Base-by-base conservation (phyloP, 2,888 invertebrate genomes). In the Limnephilus lunatus region DNA sequence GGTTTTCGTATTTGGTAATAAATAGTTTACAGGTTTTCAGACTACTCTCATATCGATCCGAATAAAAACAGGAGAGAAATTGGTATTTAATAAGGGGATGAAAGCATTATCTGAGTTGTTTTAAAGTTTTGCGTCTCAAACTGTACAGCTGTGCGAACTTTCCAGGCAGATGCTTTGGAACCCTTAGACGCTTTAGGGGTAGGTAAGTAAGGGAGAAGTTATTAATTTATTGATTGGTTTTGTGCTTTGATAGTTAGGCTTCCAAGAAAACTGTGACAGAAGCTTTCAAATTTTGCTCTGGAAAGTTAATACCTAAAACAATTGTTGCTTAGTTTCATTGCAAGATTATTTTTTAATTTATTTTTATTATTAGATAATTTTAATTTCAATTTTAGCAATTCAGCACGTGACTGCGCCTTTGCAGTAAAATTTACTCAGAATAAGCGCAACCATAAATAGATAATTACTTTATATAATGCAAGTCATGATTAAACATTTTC, bases 51-150 rank as follows among this genome's bases (percentile, higher is more conserved):
- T 91, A 93, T 91, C 90, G 92, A 91, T 92, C 92, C 83, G 31
- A 39, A 85, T 85, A 88, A 91, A 92, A 92, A 92, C 91, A 90
- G 68, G 81, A 86, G 86, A 90, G 90, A 90, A 89, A 93, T 91
- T 92, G 91, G 90, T 93, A 91, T 93, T 93, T 93, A 93, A 93
- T 93, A 92, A 91, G 92, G 92, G 89, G 91, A 91, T 32, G 92
- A 90, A 91, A 91, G 86, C 87, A 81, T 85, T 44, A 44, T 83
- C 92, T 89, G 89, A 93, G 91, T 91, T 92, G 90, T 89, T 91
- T 92, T 90, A 91, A 93, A 93, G 90, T 93, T 93, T 93, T 90
- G 91, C 93, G 91, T 91, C 91, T 93, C 92, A 93, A 93, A 81
- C 89, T 90, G 90, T 85, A 89, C 93, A 93, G 92, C 91, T 93